Evolutionary conservation across 2,113 vertebrate genomes (phyloP).

Genomic region (Alligator mississippiensis): DNA sequence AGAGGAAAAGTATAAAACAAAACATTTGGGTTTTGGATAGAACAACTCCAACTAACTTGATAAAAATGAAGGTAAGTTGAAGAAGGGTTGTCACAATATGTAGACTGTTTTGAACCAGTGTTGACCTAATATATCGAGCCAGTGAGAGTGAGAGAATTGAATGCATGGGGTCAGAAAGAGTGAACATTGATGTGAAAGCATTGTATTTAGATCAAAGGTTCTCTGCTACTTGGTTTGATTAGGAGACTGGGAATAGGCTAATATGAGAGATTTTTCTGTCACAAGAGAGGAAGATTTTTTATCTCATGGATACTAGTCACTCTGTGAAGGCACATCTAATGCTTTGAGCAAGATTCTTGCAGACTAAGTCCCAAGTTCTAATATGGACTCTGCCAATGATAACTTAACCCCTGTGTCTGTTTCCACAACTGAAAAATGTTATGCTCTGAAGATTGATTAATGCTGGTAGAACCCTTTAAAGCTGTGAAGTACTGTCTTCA

Average conservation of each 20-base stretch:
- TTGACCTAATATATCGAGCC: not conserved
- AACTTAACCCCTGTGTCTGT: not conserved
- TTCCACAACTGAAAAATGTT: not conserved
- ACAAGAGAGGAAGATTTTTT: not conserved
- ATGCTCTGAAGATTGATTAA: not conserved
- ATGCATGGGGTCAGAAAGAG: not conserved
- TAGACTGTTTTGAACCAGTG: conserved; percentile 37
- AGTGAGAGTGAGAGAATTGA: not conserved
- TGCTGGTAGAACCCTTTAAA: not conserved
- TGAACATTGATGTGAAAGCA: not conserved
- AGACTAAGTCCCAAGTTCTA: not conserved
- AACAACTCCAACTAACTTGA: conserved; percentile 43
- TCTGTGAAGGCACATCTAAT: not conserved
- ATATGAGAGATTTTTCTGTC: not conserved
- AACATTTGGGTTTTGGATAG: conserved; percentile 49
- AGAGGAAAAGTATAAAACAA: conserved; percentile 54
- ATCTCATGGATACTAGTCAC: accelerated
- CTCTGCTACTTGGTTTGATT: not conserved
- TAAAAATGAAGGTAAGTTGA: conserved; percentile 24
- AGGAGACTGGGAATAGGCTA: not conserved
- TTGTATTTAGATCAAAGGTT: not conserved
- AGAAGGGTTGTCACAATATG: not conserved
- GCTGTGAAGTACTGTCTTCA: not conserved
- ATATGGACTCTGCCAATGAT: not conserved
- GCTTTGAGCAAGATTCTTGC: not conserved